phyloP scores from a whole-genome alignment of 2,113 vertebrate genomes.

The Mugil cephalus region DNA sequence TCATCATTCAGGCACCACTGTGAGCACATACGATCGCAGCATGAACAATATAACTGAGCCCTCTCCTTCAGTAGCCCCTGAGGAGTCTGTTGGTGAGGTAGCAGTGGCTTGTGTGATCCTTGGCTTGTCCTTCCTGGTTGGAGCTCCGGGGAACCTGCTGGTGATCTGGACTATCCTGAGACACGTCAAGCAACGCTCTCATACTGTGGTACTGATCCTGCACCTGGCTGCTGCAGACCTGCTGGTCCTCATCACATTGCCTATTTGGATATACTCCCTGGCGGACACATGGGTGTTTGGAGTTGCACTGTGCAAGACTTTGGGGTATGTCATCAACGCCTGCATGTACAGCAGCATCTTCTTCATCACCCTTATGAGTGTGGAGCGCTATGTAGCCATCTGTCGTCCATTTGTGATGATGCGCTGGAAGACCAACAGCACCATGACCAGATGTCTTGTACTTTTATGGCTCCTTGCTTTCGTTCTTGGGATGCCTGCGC shows the following conservation, averaged over 20 bases:
- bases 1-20: constrained; percentile 41
- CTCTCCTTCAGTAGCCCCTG: constrained; percentile 32
- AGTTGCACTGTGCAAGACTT: constrained; percentile 45
- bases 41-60: constrained; percentile 56
- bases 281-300: constrained; percentile 28
- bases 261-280: constrained; percentile 76
- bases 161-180: constrained; percentile 85
- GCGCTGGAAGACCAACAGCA: constrained; percentile 42
- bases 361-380: constrained; percentile 50
- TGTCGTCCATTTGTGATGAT: constrained; percentile 71
- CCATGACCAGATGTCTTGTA: constrained; percentile 15
- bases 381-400: constrained; percentile 49
- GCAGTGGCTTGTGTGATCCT: constrained; percentile 77
- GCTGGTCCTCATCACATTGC: constrained; percentile 83
- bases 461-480: constrained; percentile 70
- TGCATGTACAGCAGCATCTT: constrained; percentile 57
- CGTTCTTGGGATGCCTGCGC: constrained; percentile 55
- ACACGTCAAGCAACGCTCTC: constrained; percentile 79
- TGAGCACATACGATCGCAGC: constrained; percentile 50
- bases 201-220: constrained; percentile 83
- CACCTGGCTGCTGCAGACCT: constrained; percentile 83
- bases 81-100: constrained; percentile 47
- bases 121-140: constrained; percentile 79
- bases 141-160: constrained; percentile 82
- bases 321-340: constrained; percentile 19